Conservation (phyloP, 2,888 invertebrate genomes). For the Thelaira solivaga region DNA sequence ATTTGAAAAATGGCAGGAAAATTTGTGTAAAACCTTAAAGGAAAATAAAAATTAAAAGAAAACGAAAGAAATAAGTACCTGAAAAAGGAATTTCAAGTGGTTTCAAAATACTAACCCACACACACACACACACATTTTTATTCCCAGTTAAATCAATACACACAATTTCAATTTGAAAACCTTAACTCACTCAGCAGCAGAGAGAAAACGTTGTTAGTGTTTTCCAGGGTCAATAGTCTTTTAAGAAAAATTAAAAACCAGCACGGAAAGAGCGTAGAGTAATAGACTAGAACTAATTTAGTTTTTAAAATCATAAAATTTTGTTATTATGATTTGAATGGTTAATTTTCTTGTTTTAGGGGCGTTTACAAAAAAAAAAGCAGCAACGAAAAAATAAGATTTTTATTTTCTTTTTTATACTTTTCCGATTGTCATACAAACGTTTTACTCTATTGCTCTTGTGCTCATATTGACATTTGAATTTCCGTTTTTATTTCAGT, state of each 20-base stretch:
- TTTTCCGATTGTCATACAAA: background rate
- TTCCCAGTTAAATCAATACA: background rate
- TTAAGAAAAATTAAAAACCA: background rate
- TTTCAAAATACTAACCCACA: background rate
- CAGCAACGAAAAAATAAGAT: too few species aligned
- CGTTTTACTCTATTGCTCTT: background rate
- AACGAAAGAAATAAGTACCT: constrained; percentile 10
- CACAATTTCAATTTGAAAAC: background rate
- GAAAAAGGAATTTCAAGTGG: constrained; percentile 27
- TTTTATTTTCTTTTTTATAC: background rate
- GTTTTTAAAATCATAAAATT: background rate
- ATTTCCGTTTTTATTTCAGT: constrained; percentile 41
- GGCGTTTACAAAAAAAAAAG: constrained; percentile 10
- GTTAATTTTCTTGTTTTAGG: background rate
- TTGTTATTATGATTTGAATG: background rate
- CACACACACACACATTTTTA: background rate
- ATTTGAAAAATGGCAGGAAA: constrained; percentile 1
- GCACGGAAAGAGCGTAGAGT: background rate
- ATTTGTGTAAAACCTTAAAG: background rate
- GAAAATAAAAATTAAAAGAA: background rate
- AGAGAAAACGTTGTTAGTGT: background rate
- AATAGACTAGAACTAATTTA: constrained; percentile 34
- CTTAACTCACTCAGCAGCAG: background rate
- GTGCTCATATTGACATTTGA: constrained; percentile 46
- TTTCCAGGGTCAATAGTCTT: background rate